A percentile compares a stretch with the other conserved stretches of the same genome.
Evolutionary conservation across 2,113 vertebrate genomes (phyloP).

Genomic region (Neodon shergylaensis): DNA sequence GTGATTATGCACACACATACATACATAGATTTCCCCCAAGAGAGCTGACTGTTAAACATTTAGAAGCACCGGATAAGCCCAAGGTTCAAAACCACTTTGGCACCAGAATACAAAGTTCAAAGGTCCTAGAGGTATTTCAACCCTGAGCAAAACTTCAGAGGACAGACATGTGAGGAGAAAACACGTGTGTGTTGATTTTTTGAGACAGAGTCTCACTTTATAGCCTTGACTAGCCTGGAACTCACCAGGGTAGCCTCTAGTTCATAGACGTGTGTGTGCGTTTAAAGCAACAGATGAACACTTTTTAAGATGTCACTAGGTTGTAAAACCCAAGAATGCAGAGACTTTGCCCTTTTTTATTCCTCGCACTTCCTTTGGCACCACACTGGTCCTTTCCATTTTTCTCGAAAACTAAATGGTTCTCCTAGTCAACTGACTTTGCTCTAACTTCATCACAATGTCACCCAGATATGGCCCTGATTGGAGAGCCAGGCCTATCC

Average conservation of each 20-base stretch:
- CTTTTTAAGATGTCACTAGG: background rate
- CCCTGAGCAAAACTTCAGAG: slow-evolving; percentile 10
- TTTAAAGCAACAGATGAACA: slow-evolving; percentile 12
- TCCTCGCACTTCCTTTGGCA: background rate
- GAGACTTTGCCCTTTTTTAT: slow-evolving; percentile 18
- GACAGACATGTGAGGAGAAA: background rate
- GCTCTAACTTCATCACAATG: background rate
- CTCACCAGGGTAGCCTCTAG: background rate
- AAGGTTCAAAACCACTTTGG: slow-evolving; percentile 57
- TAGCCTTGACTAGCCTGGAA: background rate
- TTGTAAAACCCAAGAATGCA: background rate
- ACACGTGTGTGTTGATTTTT: background rate
- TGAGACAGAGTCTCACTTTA: background rate
- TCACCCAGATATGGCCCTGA: background rate
- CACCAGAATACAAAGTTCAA: slow-evolving; percentile 56
- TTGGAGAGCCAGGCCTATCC: background rate
- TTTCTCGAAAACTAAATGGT: slow-evolving; percentile 3
- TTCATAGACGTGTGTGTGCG: background rate
- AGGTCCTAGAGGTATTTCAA: slow-evolving; percentile 9
- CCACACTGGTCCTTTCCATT: background rate
- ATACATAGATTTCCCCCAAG: background rate
- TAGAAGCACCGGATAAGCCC: slow-evolving; percentile 33
- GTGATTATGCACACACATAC: background rate
- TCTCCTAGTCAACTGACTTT: background rate
- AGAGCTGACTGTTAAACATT: slow-evolving; percentile 57